Evolutionary conservation across 1,140 invertebrate genomes (phyloP).

Genomic region (Uloborus diversus): DNA sequence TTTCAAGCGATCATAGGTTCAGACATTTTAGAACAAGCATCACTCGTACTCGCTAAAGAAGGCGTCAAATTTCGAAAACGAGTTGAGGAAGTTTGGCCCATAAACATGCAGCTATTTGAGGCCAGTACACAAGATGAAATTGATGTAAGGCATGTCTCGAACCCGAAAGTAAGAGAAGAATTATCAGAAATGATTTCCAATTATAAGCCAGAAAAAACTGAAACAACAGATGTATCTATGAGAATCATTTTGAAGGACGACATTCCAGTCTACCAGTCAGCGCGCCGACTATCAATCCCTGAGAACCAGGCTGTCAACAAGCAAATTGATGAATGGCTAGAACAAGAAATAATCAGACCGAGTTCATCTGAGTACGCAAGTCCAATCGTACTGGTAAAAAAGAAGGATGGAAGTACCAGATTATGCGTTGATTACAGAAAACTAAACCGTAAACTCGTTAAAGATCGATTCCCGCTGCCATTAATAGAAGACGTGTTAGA

Average conservation of each 20-base stretch:
- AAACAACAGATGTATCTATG: not conserved
- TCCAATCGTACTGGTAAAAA: conserved; percentile 50
- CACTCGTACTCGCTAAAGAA: no score
- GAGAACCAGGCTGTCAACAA: not conserved
- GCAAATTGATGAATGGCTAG: conserved; percentile 1
- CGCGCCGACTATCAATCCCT: not conserved
- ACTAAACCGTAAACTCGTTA: conserved; percentile 28
- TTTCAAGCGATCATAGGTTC: not conserved
- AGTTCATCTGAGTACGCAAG: not conserved
- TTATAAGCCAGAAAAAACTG: not conserved
- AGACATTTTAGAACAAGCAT: not conserved
- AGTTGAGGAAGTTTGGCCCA: no score
- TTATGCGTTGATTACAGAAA: conserved; percentile 57
- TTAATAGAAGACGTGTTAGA: conserved; percentile 24
- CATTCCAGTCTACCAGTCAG: not conserved
- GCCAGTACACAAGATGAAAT: not conserved
- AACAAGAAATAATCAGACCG: not conserved
- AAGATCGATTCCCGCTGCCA: conserved; percentile 19
- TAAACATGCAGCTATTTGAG: not conserved
- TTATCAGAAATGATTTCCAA: not conserved
- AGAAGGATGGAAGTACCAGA: conserved; percentile 51
- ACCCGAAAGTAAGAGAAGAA: not conserved
- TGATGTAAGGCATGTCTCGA: not conserved
- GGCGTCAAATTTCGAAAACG: not conserved
- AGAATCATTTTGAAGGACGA: not conserved